Evolutionary conservation across 2,113 vertebrate genomes (phyloP), one percentile per base, ranked within the genome.

Genomic region (Ceyx melanurus): DNA sequence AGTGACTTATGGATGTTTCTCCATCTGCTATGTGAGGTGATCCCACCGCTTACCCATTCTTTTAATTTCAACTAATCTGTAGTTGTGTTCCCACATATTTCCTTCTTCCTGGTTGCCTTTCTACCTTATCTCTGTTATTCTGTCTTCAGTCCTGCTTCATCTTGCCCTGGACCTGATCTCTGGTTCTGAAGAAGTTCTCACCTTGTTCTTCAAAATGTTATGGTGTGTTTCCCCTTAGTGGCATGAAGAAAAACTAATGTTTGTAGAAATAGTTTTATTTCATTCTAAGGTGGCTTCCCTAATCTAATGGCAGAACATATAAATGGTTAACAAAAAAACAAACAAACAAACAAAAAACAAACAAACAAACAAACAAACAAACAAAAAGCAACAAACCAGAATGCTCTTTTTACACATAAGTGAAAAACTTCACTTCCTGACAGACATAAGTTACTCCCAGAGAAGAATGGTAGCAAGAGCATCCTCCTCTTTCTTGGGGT

Each of bases 321-420:
- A 10, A 7, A 51, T 1, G 2, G 16, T 31, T 57, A 53, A 53
- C 10, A 23, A 48, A 70, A 87, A 71, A 22, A 33, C 25, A 35
- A 35, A 35, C 8, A 37, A 37, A 9, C 35, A 37, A 37, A 37
- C 4, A 37, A 37, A 4, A 9, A 37, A 37, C 37, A 37, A 37
- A 37, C 37, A 37, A 37, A 10, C 35, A 37, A 37, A 37, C 37
- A 37, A 37, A 37, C 37, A 37, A 37, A 37, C 37, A 37, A 37
- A 37, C 37, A 37, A 37, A 37, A 37, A 37, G 10, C 37, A 37
- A 37, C 37, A 37, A 37, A 37, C 10, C 37, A 68, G 15, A 79
- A 51, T 57, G 4, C 3, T 12, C 11, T 78, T 82, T 60, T 53
- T 1, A 4, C 2, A 7, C 1, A 0, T 29, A 15, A 18, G 14